phyloP scores from a whole-genome alignment of 2,113 vertebrate species.

The Paramisgurnus dabryanus region DNA sequence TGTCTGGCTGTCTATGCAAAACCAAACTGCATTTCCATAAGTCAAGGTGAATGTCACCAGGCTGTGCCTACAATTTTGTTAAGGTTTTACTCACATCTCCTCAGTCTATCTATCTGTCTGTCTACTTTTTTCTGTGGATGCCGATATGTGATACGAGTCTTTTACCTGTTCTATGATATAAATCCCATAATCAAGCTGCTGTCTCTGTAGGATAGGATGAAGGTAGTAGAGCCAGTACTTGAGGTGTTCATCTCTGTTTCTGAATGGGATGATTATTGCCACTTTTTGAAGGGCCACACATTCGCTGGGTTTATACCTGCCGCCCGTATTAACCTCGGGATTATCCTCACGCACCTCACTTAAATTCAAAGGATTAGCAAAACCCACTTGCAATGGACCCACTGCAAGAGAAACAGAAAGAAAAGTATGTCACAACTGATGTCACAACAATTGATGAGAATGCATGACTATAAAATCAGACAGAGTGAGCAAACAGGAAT shows the following conservation, averaged over 20 bases:
- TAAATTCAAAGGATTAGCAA: conserved; percentile 74
- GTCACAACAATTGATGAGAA: too few species aligned
- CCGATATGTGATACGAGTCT: not conserved
- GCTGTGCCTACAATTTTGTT: not conserved
- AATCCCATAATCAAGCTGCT: conserved; percentile 82
- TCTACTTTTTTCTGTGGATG: not conserved
- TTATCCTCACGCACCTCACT: conserved; percentile 71
- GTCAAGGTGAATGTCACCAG: not conserved
- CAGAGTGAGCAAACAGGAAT: too few species aligned
- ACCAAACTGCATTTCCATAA: not conserved
- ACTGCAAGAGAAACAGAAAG: conserved; percentile 18
- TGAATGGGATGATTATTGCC: conserved; percentile 84
- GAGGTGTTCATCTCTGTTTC: conserved; percentile 81
- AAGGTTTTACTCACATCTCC: not conserved
- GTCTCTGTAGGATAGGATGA: conserved; percentile 81
- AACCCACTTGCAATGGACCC: conserved; percentile 66
- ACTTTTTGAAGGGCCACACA: conserved; percentile 82
- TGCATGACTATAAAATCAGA: too few species aligned
- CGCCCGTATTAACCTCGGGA: conserved; percentile 72
- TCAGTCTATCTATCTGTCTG: conserved; percentile 1
- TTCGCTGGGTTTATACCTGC: conserved; percentile 71
- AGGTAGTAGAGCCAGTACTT: conserved; percentile 83
- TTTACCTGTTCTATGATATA: conserved; percentile 84
- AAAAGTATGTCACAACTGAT: conserved; percentile 7
- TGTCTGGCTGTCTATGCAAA: not conserved